Percentiles rank a stretch among this genome's conserved stretches.
These are phyloP conservation scores for Onthophagus sagittarius DNA, from an alignment of 2,888 invertebrate genomes.

Conservation along the genomic window DNA sequence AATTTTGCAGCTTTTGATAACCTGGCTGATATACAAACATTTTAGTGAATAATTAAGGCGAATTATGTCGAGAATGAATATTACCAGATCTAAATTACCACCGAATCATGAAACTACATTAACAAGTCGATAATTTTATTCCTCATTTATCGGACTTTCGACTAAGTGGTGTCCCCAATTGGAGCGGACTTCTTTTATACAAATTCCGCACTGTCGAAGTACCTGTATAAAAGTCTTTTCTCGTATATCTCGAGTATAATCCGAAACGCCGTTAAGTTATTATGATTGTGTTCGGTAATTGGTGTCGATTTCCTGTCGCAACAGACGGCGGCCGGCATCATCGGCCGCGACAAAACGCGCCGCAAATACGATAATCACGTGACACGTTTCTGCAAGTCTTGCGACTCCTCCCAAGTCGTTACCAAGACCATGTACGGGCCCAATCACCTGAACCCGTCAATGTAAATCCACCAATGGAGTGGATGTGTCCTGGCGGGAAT, in stretches of 20 bases:
- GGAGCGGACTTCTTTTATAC: not conserved
- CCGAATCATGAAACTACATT: not conserved
- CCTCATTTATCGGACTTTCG: not conserved
- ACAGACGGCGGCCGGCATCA: not conserved
- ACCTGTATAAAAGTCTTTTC: no score
- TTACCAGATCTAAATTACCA: not conserved
- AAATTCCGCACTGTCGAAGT: not conserved
- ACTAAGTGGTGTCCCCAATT: not conserved
- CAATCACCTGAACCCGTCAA: conserved; percentile 30
- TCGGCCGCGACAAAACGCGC: not conserved
- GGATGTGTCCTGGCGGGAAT: conserved; percentile 30
- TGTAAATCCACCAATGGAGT: conserved; percentile 30
- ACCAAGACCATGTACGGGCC: conserved; percentile 21
- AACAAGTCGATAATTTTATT: not conserved
- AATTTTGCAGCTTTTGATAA: no score
- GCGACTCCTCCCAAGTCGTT: conserved; percentile 21
- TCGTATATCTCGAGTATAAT: not conserved
- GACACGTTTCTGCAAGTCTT: conserved; percentile 2
- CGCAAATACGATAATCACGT: conserved; percentile 1
- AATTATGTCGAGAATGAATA: not conserved
- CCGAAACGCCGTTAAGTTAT: not conserved
- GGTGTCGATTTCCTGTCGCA: not conserved
- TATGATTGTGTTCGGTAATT: not conserved
- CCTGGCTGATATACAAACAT: no score
- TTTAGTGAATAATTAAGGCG: not conserved